Percentiles rank a stretch among this genome's conserved stretches.
Evolutionary conservation across 2,797 vertebrate genomes (phyloP).

Genomic region (Setipinna tenuifilis): DNA sequence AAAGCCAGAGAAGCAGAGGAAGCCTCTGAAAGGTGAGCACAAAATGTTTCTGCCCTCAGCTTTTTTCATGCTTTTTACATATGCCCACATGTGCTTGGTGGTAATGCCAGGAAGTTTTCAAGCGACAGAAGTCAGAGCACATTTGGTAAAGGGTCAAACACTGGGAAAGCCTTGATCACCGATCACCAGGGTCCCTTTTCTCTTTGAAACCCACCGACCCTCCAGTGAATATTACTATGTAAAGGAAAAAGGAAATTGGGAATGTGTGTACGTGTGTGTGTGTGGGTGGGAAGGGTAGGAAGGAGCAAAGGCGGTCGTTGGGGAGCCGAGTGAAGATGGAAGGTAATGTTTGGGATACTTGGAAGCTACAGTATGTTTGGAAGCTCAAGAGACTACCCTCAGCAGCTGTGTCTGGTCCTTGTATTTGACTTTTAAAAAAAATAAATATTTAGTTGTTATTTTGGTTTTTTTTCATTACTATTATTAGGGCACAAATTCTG

Average conservation of each 20-base stretch:
- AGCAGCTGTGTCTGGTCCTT: not conserved
- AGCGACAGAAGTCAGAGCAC: not conserved
- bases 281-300: not conserved
- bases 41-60: not conserved
- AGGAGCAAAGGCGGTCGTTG: not conserved
- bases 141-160: not conserved
- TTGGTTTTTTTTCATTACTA: not conserved
- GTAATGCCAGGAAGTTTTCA: not conserved
- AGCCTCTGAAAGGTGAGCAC: not conserved
- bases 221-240: constrained; percentile 7
- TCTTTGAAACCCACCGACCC: constrained; percentile 33
- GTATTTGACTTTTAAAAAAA: too few relatives aligned
- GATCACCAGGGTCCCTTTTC: constrained; percentile 33
- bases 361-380: not conserved
- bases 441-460: not conserved
- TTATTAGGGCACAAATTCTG: not conserved
- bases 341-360: not conserved
- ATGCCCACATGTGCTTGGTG: not conserved
- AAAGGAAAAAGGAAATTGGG: not conserved
- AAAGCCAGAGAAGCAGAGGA: not conserved
- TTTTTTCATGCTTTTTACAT: not conserved
- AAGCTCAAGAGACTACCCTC: not conserved
- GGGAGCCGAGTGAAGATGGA: not conserved
- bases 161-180: constrained; percentile 20
- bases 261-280: not conserved